Percentiles rank a stretch among this genome's conserved stretches.
Conservation (phyloP, 2,888 invertebrate genomes). For the Dexiosoma caninum region DNA sequence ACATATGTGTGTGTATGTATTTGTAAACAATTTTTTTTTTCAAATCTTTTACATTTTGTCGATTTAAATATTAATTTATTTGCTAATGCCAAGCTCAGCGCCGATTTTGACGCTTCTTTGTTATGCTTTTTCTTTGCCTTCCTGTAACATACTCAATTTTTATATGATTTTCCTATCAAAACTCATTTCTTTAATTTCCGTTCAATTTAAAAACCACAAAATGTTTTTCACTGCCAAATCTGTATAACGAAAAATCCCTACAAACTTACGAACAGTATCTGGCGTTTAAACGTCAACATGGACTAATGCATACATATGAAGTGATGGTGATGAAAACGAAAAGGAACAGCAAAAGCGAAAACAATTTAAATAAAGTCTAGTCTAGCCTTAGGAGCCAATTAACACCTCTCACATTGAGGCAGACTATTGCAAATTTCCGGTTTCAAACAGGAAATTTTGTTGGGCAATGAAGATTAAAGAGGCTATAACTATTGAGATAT, state of each 20-base stretch:
- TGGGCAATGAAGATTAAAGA: conserved; percentile 16
- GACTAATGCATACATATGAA: not conserved
- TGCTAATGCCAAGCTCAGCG: not conserved
- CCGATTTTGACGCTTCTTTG: not conserved
- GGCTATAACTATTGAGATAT: not conserved
- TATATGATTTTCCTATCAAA: not conserved
- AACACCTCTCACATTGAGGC: conserved; percentile 49
- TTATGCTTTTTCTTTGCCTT: too few species aligned
- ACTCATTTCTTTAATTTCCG: conserved; percentile 51
- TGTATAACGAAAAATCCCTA: conserved; percentile 3
- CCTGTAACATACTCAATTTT: not conserved
- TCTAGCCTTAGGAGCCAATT: conserved; percentile 56
- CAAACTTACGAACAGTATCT: not conserved
- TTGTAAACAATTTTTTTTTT: too few species aligned
- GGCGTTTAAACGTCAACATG: conserved; percentile 2
- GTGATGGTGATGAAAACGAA: not conserved
- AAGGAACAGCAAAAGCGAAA: not conserved
- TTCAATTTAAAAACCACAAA: conserved; percentile 54
- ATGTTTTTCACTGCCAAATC: not conserved
- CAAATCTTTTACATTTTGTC: too few species aligned
- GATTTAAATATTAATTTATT: too few species aligned
- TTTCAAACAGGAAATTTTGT: conserved; percentile 45
- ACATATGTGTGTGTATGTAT: not conserved
- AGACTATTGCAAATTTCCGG: conserved; percentile 65
- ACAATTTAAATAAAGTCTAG: conserved; percentile 18